Base-by-base conservation (phyloP, 2,888 invertebrate species). In the Linyphia triangularis region DNA sequence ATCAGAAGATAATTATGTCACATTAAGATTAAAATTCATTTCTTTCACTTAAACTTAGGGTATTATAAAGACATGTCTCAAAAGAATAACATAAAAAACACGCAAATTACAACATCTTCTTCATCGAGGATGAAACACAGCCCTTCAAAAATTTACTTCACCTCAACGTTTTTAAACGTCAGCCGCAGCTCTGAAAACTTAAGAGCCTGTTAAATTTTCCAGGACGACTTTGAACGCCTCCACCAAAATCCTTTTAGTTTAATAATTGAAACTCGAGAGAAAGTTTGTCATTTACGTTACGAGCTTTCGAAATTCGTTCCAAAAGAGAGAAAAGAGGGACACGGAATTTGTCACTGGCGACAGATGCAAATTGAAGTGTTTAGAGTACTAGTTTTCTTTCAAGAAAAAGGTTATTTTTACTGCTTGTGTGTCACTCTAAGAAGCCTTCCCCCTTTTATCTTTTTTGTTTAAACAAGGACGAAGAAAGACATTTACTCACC, bases 291-390 rank as follows among this genome's bases (percentile, higher is more conserved):
- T 88, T 81, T 75, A 63, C 67, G 65, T 88, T 79, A 43, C 65
- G 57, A 67, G 75, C 51, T 81, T 70, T 59, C 16, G 63, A 69
- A 69, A 77, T 28, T 57, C 77, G 67, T 59, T 26, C 26, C 22
- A 77, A 83, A 51, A 51, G 24, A 13, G 22, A 24, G 73, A 43
- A 30, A 73, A 22, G 51, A 33, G 19, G 33, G 57, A 24, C 79
- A 61, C 51, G 63, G 73, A 79, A 63, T 79, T 67, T 72, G 78
- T 69, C 70, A 79, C 28, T 57, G 61, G 69, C 78, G 85, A 79
- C 79, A 81, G 86, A 88, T 65, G 72, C 86, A 88, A 88, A 88
- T 88, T 88, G 86, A 88, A 88, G 86, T 81, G 81, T 75, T 75
- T 81, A 37, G 73, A 88, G 73, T 75, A 81, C 81, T 67, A 82